phyloP scores from a whole-genome alignment of 2,888 invertebrate genomes.

The Ypsolopha sequella region DNA sequence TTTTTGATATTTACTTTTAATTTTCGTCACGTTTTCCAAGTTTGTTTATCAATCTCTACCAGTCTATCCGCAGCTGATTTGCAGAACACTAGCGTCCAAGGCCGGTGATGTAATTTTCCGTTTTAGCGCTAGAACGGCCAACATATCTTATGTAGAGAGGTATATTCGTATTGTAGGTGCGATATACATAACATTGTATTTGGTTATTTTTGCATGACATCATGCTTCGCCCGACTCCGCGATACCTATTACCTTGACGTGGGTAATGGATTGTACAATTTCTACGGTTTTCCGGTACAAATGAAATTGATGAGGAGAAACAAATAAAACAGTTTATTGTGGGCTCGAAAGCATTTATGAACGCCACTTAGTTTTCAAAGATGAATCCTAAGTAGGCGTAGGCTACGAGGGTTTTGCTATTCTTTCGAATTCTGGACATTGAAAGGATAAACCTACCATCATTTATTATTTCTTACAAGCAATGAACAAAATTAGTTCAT shows the following conservation, averaged over 20 bases:
- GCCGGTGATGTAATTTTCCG: slow-evolving; percentile 64
- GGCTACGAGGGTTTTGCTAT: no score
- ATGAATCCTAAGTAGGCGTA: no score
- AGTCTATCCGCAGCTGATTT: slow-evolving; percentile 2
- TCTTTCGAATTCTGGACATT: no score
- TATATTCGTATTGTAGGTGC: background rate
- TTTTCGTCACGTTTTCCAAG: slow-evolving; percentile 11
- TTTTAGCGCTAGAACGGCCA: slow-evolving; percentile 43
- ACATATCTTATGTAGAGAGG: background rate
- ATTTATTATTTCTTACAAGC: no score
- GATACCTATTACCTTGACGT: slow-evolving; percentile 15
- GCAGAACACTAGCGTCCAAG: slow-evolving; percentile 41
- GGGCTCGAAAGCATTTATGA: no score
- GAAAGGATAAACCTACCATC: no score
- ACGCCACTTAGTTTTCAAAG: no score
- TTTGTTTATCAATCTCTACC: slow-evolving; percentile 14
- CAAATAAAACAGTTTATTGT: no score
- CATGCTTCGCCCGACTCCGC: slow-evolving; percentile 19
- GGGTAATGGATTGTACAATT: slow-evolving; percentile 11
- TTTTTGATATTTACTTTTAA: no score
- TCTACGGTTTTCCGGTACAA: background rate
- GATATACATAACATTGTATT: slow-evolving; percentile 22
- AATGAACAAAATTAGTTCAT: no score
- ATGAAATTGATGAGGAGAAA: no score
- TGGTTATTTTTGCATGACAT: slow-evolving; percentile 52